Conservation (phyloP, 2,797 vertebrate species). For the Hylomyscus alleni region DNA sequence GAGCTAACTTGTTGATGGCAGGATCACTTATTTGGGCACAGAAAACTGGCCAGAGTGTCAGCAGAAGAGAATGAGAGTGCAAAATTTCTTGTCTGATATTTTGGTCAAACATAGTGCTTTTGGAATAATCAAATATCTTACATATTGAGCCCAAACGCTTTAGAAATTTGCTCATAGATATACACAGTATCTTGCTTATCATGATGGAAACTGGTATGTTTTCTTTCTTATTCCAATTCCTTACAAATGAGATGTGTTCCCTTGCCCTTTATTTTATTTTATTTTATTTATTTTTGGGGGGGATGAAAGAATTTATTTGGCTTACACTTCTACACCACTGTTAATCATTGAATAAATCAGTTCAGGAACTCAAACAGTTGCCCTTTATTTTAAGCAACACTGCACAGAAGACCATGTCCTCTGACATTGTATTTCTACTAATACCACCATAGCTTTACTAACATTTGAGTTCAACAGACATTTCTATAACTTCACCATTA, state of each 20-base stretch:
- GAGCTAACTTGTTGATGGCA: neutral
- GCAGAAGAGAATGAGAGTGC: neutral
- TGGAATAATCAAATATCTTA: neutral
- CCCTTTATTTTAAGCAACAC: neutral
- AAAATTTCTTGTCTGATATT: conserved; percentile 52
- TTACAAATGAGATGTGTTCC: conserved; percentile 22
- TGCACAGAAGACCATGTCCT: neutral
- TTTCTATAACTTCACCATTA: neutral
- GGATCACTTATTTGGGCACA: neutral
- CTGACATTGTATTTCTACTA: neutral
- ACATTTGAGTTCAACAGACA: neutral
- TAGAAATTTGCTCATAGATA: conserved; percentile 20
- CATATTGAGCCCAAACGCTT: conserved; percentile 27
- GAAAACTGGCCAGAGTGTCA: conserved; percentile 24
- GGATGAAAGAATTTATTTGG: no score
- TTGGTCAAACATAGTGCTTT: neutral
- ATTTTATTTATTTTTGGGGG: no score
- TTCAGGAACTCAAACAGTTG: no score
- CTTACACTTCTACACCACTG: no score
- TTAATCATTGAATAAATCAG: no score
- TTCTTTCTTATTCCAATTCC: neutral
- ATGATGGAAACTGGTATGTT: conserved; percentile 2
- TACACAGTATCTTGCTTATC: conserved; percentile 6
- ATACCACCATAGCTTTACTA: neutral
- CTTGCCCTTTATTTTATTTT: neutral